Percentiles rank a stretch among this genome's conserved stretches.
These are phyloP conservation scores for Allolobophora icterica DNA, from an alignment of 2,888 invertebrate species.

Conservation along the genomic window DNA sequence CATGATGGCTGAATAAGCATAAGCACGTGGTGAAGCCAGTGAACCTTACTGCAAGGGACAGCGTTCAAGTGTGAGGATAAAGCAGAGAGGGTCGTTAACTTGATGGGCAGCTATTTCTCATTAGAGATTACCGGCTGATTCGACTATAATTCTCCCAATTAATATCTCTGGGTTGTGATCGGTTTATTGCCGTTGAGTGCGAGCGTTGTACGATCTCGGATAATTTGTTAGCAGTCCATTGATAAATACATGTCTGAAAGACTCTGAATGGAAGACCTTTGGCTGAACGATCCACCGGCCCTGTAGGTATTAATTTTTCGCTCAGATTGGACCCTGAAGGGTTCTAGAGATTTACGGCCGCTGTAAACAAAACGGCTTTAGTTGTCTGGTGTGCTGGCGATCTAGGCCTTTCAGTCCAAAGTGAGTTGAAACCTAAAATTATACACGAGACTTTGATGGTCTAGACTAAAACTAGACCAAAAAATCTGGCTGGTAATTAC, in stretches of 20 bases:
- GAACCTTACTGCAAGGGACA: neutral
- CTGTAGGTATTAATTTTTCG: too few relatives aligned
- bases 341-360: neutral
- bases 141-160: neutral
- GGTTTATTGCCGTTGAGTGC: neutral
- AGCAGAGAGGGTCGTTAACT: neutral
- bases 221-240: neutral
- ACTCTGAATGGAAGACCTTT: neutral
- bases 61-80: neutral
- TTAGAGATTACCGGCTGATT: slow-evolving; percentile 1
- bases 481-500: too few relatives aligned
- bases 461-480: neutral
- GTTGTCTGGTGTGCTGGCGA: neutral
- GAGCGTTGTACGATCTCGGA: neutral
- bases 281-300: too few relatives aligned
- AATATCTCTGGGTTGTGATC: neutral
- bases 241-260: neutral
- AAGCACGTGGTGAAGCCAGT: neutral
- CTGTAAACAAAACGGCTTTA: neutral
- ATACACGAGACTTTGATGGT: neutral
- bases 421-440: neutral
- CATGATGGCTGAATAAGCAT: neutral
- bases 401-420: neutral
- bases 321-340: neutral
- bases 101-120: neutral